These are phyloP conservation scores for Pseudoips prasinana DNA, from an alignment of 2,888 invertebrate species.

Conservation along the genomic window DNA sequence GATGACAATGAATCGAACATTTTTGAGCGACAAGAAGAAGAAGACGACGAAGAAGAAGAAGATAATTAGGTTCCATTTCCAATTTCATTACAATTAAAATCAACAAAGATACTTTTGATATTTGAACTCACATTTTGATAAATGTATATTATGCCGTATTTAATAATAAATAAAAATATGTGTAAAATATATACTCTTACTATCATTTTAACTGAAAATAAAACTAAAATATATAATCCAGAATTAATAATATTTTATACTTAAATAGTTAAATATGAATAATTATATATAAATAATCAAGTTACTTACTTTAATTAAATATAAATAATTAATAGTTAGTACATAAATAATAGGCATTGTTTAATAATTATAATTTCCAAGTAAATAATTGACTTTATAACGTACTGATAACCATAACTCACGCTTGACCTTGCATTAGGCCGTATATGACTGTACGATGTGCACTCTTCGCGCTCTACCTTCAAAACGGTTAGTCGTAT, in stretches of 20 bases:
- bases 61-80: conserved; percentile 21
- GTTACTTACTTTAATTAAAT: conserved; percentile 12
- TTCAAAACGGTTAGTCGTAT: conserved; percentile 15
- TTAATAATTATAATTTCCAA: conserved; percentile 7
- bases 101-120: conserved; percentile 13
- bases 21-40: conserved; percentile 20
- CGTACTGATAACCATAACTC: conserved; percentile 27
- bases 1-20: conserved; percentile 24
- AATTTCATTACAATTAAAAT: conserved; percentile 18
- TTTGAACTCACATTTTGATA: conserved; percentile 20
- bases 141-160: conserved; percentile 20
- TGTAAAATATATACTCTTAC: conserved; percentile 6
- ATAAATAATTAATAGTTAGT: conserved; percentile 21
- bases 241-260: conserved; percentile 20
- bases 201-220: conserved; percentile 19
- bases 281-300: conserved; percentile 13
- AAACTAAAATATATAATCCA: conserved; percentile 13
- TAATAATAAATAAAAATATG: conserved; percentile 22
- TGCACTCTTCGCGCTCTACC: conserved; percentile 15
- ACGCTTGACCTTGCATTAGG: conserved; percentile 31
- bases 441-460: conserved; percentile 24
- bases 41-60: conserved; percentile 26
- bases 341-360: conserved; percentile 21
- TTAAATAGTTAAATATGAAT: conserved; percentile 20
- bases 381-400: conserved; percentile 19